Evolutionary conservation across 2,888 invertebrate species (phyloP).

Genomic region (Leucozona laternaria): DNA sequence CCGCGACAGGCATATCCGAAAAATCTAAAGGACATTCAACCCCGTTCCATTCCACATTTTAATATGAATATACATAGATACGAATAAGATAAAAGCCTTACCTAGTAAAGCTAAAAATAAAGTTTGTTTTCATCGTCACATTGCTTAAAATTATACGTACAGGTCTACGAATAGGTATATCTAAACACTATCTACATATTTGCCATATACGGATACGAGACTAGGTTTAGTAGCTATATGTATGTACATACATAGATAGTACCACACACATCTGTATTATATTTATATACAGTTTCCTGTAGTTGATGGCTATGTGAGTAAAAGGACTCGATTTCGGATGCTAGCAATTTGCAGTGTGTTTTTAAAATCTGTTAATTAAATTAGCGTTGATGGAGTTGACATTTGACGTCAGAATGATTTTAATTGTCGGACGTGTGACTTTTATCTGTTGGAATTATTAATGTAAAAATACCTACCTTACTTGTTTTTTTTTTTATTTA

Average conservation of each 20-base stretch:
- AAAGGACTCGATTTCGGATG: slow-evolving; percentile 51
- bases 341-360: slow-evolving; percentile 56
- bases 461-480: slow-evolving; percentile 47
- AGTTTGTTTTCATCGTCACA: slow-evolving; percentile 8
- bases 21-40: slow-evolving; percentile 34
- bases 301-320: slow-evolving; percentile 11
- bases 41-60: slow-evolving; percentile 14
- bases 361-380: slow-evolving; percentile 66
- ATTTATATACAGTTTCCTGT: not conserved
- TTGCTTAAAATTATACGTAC: slow-evolving; percentile 22
- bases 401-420: slow-evolving; percentile 62
- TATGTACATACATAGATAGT: no score
- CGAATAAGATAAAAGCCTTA: slow-evolving; percentile 42
- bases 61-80: slow-evolving; percentile 23
- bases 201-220: slow-evolving; percentile 3
- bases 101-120: slow-evolving; percentile 40
- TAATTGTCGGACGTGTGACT: slow-evolving; percentile 72
- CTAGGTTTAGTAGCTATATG: not conserved
- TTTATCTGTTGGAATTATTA: slow-evolving; percentile 67
- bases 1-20: slow-evolving; percentile 28
- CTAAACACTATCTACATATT: slow-evolving; percentile 49
- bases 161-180: not conserved
- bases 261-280: no score
- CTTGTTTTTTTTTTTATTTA: not conserved
- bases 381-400: slow-evolving; percentile 62